Percentiles rank a stretch among this genome's conserved stretches.
Evolutionary conservation across 1,140 invertebrate genomes (phyloP).

Genomic region (Cotesia glomerata): DNA sequence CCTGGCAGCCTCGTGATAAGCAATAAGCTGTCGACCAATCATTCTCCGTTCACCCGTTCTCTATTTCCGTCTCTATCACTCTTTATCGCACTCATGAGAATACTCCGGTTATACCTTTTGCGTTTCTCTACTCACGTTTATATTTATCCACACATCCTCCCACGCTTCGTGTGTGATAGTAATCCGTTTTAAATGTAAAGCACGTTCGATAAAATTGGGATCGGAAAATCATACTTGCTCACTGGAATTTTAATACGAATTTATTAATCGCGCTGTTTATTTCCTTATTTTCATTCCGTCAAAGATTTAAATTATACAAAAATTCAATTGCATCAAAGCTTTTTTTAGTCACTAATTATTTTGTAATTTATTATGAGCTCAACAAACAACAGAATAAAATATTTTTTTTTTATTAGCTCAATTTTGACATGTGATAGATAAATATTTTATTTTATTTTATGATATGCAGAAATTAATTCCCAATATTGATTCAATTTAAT

Average conservation of each 20-base stretch:
- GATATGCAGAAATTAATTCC: not conserved
- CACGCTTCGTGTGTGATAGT: not conserved
- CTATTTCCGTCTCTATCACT: not conserved
- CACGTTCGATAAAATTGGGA: slow-evolving; percentile 4
- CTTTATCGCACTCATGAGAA: not conserved
- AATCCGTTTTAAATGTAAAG: not conserved
- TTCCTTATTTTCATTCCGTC: not conserved
- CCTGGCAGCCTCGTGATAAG: slow-evolving; percentile 23
- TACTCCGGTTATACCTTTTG: not conserved
- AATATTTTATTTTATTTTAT: not conserved
- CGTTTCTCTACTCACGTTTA: not conserved
- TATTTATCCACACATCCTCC: no score
- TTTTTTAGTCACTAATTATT: no score
- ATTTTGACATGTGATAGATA: no score
- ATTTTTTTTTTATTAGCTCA: no score
- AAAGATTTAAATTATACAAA: no score
- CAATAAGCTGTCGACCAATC: slow-evolving; percentile 31
- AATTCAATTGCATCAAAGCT: no score
- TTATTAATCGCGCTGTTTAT: not conserved
- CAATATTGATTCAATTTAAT: not conserved
- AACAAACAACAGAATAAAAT: no score
- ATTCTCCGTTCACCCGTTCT: not conserved
- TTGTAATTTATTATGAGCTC: no score
- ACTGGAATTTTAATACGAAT: not conserved
- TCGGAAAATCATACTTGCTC: slow-evolving; percentile 7